Conservation (phyloP, 2,888 invertebrate genomes). For the Noctua janthe region DNA sequence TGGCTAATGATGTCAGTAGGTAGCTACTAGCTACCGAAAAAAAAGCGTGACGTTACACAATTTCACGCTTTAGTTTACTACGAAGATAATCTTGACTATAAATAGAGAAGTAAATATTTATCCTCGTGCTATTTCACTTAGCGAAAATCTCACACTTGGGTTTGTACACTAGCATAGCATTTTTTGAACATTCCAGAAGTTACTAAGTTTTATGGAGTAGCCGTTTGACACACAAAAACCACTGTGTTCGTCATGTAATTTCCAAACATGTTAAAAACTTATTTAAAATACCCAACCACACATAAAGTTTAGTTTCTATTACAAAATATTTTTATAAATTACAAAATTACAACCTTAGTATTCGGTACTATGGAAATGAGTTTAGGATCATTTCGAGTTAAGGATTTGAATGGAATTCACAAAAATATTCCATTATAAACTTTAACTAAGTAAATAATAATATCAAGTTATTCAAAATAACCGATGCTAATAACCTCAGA, state of each 20-base stretch:
- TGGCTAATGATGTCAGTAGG: constrained; percentile 11
- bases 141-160: neutral
- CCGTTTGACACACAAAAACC: neutral
- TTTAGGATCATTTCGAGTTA: neutral
- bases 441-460: neutral
- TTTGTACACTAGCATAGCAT: neutral
- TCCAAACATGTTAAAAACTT: neutral
- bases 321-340: too few relatives aligned
- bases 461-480: neutral
- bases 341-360: too few relatives aligned
- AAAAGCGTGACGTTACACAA: constrained; percentile 27
- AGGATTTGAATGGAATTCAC: neutral
- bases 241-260: neutral
- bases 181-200: neutral
- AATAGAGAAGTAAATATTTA: constrained; percentile 36
- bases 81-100: constrained; percentile 20
- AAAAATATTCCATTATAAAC: neutral
- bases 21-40: constrained; percentile 11
- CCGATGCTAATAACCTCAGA: neutral
- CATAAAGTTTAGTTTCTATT: too few relatives aligned
- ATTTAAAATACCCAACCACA: too few relatives aligned
- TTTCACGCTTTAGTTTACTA: constrained; percentile 38
- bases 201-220: neutral
- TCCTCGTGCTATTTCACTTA: constrained; percentile 53
- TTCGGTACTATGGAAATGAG: neutral